Base-by-base conservation (phyloP, 2,113 vertebrate genomes). In the Myotis lucifugus region DNA sequence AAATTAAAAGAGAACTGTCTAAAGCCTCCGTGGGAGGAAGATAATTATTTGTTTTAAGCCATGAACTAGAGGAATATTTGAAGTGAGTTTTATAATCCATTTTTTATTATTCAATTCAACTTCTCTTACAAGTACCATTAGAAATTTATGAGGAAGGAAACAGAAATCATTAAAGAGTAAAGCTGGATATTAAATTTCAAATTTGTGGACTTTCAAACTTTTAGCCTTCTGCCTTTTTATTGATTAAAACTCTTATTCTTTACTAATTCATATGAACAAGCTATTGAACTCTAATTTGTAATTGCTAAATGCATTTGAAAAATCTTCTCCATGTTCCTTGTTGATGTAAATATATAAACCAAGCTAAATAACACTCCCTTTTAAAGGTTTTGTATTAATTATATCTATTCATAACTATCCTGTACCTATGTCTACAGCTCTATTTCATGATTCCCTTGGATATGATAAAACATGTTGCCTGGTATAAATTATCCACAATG, bases 101-200 rank as follows among this genome's bases (percentile, higher is more conserved):
- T 97, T 97, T 94, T 97, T 96, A 61, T 90, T 96, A 95, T 85
- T 94, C 52, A 95, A 97, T 97, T 72, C 76, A 95, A 91, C 72
- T 93, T 95, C 83, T 97, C 93, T 70, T 97, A 95, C 97, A 97
- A 94, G 76, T 96, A 66, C 84, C 97, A 97, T 97, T 98, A 98
- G 29, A 95, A 96, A 96, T 97, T 97, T 97, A 98, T 97, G 96
- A 98, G 93, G 72, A 96, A 88, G 19, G 89, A 97, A 96, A 72
- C 92, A 66, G 72, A 95, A 89, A 79, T 77, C 90, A 96, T 85
- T 96, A 97, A 97, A 96, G 10, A 97, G 77, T 81, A 94, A 95
- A 97, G 32, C 15, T 95, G 48, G 48, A 87, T 97, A 90, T 61
- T 46, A 94, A 96, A 91, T 92, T 88, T 95, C 40, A 90, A 93